Percentiles rank a stretch among this genome's conserved stretches.
Conservation (phyloP, 2,888 invertebrate genomes). For the Drosophila colorata region DNA sequence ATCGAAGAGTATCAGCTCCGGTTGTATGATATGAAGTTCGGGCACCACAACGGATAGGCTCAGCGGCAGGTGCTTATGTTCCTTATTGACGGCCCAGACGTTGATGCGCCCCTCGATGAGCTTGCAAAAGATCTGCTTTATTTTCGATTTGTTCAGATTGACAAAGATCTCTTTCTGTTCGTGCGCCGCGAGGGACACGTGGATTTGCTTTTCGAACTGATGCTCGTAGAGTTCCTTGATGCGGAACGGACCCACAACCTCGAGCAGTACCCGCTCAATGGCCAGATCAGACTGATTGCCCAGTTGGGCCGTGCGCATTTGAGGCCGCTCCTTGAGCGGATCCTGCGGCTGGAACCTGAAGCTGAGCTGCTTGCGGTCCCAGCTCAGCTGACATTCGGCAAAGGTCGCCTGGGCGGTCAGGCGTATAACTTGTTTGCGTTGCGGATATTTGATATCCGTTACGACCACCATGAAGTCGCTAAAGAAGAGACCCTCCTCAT, state of each 20-base stretch:
- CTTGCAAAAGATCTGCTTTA: conserved; percentile 56
- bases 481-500: conserved; percentile 50
- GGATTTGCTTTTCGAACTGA: conserved; percentile 50
- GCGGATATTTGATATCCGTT: conserved; percentile 62
- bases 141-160: conserved; percentile 50
- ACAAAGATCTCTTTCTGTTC: conserved; percentile 73
- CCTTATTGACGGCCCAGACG: conserved; percentile 52
- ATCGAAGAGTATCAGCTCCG: conserved; percentile 74
- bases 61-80: conserved; percentile 63
- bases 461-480: conserved; percentile 72
- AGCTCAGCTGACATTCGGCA: conserved; percentile 58
- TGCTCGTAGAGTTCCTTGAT: conserved; percentile 68
- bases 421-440: conserved; percentile 64
- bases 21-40: conserved; percentile 60
- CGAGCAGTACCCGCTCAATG: conserved; percentile 45
- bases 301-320: conserved; percentile 43
- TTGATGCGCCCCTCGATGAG: conserved; percentile 69
- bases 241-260: conserved; percentile 70
- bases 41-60: conserved; percentile 63
- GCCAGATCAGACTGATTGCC: conserved; percentile 31
- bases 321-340: conserved; percentile 54
- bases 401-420: conserved; percentile 61
- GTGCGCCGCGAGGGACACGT: conserved; percentile 35
- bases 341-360: conserved; percentile 66
- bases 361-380: conserved; percentile 63